Evolutionary conservation across 53 echinoderm and acorn worm species (phyloP), one percentile per base, ranked within the genome.

Genomic region (Stichopus horrens): DNA sequence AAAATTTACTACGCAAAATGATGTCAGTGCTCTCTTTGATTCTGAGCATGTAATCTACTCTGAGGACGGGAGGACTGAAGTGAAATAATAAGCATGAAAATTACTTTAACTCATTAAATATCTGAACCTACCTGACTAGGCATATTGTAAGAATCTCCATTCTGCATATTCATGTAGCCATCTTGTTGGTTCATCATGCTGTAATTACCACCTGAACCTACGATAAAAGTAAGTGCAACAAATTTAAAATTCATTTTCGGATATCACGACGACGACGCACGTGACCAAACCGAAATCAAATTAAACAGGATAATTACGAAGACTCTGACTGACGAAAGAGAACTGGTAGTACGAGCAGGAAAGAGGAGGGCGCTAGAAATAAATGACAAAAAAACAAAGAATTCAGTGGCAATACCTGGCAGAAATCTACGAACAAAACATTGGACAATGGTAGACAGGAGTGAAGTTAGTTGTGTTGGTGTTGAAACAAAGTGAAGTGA

Each of bases 141-240:
- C 93, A 95, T 94, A 79, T 94, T 94, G 87, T 99, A 99, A 63
- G 93, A 92, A 89, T 99, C 99, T 13, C 96, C 96, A 86, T 99
- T 99, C 94, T 96, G 99, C 91, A 99, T 96, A 19, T 92, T 94
- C 96, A 99, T 99, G 90, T 92, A 96, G 53, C 90, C 90, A 9
- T 89, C 92, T 37, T 92, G 92, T 66, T 94, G 94, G 54, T 88
- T 88, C 78, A 93, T 92, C 96, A 93, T 93, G 86, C 88, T 89
- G 80, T 91, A 93, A 52, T 90, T 75, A 58, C 92, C 94, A 58
- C 94, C 93, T 88, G 95, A 93, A 57, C 95, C 95, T 95, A 83
- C 21, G 13, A 63, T 21, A 58, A 54, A n/a, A 57, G 37, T 23
- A 75, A 75, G 16, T 21, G 75, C 68, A 67, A 67, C 68, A 67